These are phyloP conservation scores for Oncorhynchus clarkii DNA, from an alignment of 2,113 vertebrate species.

Conservation along the genomic window DNA sequence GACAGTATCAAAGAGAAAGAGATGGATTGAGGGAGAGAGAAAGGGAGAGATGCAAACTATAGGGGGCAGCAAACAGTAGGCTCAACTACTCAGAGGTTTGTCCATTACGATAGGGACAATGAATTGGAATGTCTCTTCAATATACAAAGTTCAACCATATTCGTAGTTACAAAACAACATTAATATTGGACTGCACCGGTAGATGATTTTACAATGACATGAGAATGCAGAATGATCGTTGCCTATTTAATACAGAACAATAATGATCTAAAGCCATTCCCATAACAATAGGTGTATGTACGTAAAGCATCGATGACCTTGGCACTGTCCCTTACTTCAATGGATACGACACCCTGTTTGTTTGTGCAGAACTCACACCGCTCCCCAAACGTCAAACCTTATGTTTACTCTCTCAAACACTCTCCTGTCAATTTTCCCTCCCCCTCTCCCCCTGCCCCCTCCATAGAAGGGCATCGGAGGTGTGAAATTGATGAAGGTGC, in stretches of 20 bases:
- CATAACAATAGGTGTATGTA: neutral
- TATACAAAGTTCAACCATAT: neutral
- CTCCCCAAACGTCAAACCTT: neutral
- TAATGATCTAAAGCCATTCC: neutral
- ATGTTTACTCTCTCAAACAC: conserved; percentile 51
- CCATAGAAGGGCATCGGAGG: conserved; percentile 56
- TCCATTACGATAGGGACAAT: neutral
- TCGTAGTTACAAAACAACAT: no score
- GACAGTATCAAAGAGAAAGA: neutral
- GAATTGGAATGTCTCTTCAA: neutral
- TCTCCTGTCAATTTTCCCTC: conserved; percentile 47
- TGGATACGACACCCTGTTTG: neutral
- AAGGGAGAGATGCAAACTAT: conserved; percentile 58
- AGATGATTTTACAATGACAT: no score
- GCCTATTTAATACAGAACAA: neutral
- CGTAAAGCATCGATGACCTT: conserved; percentile 14
- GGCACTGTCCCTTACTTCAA: neutral
- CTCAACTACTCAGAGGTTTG: neutral
- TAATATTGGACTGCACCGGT: no score
- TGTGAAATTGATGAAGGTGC: conserved; percentile 65
- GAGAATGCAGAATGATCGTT: no score
- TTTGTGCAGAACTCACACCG: no score
- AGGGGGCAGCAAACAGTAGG: conserved; percentile 81
- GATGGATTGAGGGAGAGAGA: neutral
- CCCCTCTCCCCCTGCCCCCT: conserved; percentile 24